Conservation (phyloP, 1,140 invertebrate genomes). For the Monochamus saltuarius region DNA sequence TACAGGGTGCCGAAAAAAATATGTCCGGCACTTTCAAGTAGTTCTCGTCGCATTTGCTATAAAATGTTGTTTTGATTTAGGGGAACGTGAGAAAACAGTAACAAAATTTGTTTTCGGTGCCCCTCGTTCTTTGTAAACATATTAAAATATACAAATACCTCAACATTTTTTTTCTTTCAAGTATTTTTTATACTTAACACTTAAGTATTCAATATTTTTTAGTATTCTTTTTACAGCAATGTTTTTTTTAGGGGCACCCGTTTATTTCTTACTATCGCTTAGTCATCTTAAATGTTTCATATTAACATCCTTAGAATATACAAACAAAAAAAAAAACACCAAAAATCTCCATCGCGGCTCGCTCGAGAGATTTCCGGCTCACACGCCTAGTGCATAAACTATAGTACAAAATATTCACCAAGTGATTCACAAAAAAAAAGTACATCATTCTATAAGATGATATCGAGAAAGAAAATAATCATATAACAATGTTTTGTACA, state of each 20-base stretch:
- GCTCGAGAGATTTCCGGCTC: neutral
- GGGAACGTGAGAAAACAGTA: too few relatives aligned
- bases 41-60: too few relatives aligned
- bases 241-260: slow-evolving; percentile 23
- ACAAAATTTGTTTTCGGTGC: slow-evolving; percentile 20
- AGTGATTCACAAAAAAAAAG: slow-evolving; percentile 7
- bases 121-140: slow-evolving; percentile 27
- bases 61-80: too few relatives aligned
- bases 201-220: slow-evolving; percentile 7
- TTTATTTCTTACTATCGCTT: slow-evolving; percentile 24
- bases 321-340: slow-evolving; percentile 10
- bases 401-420: slow-evolving; percentile 7
- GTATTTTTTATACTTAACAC: slow-evolving; percentile 17
- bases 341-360: neutral
- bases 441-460: neutral
- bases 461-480: neutral
- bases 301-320: slow-evolving; percentile 9
- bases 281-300: slow-evolving; percentile 20
- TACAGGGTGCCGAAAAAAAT: too few relatives aligned
- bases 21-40: too few relatives aligned
- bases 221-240: slow-evolving; percentile 16
- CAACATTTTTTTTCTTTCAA: slow-evolving; percentile 27
- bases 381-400: neutral
- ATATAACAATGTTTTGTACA: slow-evolving; percentile 4
- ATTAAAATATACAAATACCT: slow-evolving; percentile 30